Conservation (phyloP, 2,113 vertebrate species). For the Hippocampus abdominalis region DNA sequence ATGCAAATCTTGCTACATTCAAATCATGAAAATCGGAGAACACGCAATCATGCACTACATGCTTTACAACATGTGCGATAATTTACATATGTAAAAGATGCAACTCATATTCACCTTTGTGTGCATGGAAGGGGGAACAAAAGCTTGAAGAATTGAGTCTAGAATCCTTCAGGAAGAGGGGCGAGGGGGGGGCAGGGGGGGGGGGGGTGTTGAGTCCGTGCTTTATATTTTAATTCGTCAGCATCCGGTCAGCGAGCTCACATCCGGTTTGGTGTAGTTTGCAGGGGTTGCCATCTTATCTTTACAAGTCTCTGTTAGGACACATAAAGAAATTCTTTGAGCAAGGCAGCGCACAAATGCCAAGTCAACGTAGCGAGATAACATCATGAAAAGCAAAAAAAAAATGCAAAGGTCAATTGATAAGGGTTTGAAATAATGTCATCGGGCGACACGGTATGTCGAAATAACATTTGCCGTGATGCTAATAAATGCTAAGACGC, state of each 20-base stretch:
- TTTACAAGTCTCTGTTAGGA: constrained; percentile 70
- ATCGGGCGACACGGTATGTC: not conserved
- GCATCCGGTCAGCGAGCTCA: constrained; percentile 69
- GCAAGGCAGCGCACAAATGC: not conserved
- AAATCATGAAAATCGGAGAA: constrained; percentile 36
- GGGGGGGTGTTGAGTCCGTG: not conserved
- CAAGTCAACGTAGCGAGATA: not conserved
- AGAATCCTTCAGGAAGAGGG: constrained; percentile 17
- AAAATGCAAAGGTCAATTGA: not conserved
- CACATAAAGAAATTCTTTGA: constrained; percentile 21
- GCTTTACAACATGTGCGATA: constrained; percentile 36
- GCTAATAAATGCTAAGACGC: not conserved
- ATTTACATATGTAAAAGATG: constrained; percentile 16
- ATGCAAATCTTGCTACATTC: constrained; percentile 21
- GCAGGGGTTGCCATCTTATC: constrained; percentile 61
- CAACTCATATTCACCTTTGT: constrained; percentile 20
- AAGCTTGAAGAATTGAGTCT: constrained; percentile 5
- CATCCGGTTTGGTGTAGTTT: constrained; percentile 68
- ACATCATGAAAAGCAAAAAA: not conserved
- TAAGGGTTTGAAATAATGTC: not conserved
- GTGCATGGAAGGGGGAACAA: not conserved
- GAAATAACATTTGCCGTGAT: not conserved
- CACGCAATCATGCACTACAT: constrained; percentile 59
- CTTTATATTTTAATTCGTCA: constrained; percentile 14
- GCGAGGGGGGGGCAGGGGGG: not conserved